Base-by-base conservation (phyloP, 2,113 vertebrate species). In the Ctenomys sociabilis region DNA sequence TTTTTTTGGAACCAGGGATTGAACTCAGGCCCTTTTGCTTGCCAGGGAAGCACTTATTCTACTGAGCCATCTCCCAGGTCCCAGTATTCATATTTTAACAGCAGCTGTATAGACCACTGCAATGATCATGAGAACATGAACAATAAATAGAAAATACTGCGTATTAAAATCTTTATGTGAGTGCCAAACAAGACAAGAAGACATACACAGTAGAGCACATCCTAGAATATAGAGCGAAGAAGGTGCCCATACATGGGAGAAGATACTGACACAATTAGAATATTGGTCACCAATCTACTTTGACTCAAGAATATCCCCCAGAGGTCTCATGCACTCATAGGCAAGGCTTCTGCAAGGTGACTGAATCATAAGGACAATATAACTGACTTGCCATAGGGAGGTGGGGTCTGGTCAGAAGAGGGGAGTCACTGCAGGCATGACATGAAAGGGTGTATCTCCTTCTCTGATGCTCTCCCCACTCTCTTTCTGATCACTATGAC, bases 71-170 rank as follows among this genome's bases (percentile, higher is more conserved):
- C n/a, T n/a, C n/a, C n/a, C n/a, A n/a, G n/a, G n/a, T n/a, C n/a
- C n/a, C n/a, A 90, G 19, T 90, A 90, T 54, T 85, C 26, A 64
- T 81, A 85, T 75, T 93, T 90, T 73, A 87, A 82, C 54, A 82
- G 32, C 75, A 82, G 32, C 54, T 64, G 37, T 37, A 75, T 66
- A 81, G 75, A 11, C 11, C 35, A 28, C 17, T 30, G 1, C 43
- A 75, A 93, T 45, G 68, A 68, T n/a, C 61, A 61, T 80, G 61
- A 96, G 73, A 89, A 61, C 14, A 40, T 66, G 40, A 87, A 24
- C 11, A 88, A 28, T 77, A 68, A 87, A 68, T 82, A 35, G 49
- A 85, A 45, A 32, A 35, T 7, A 28, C 40, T 66, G 14, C 40
- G 59, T 17, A 30, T 72, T 80, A 13, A 59, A 49, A 12, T 80